Conservation (phyloP, 53 echinoderm and acorn worm species). For the Paelopatides confundens region DNA sequence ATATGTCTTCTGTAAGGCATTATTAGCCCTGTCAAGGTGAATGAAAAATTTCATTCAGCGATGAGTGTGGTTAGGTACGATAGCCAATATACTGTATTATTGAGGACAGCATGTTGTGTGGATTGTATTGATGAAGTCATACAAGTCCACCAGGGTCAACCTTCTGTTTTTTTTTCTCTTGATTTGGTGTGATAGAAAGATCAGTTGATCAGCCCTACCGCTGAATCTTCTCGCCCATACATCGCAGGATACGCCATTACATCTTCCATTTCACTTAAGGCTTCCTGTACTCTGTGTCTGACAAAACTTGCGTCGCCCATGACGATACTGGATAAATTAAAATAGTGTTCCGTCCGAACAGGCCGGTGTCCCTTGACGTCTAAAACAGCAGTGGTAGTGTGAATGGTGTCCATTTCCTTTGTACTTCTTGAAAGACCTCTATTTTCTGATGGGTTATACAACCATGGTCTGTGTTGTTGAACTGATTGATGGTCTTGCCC, state of each 20-base stretch:
- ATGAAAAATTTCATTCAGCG: too few species aligned
- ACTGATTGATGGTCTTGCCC: neutral
- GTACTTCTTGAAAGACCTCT: neutral
- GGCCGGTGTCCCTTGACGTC: neutral
- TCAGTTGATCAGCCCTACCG: neutral
- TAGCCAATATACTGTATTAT: too few species aligned
- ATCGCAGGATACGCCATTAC: constrained; percentile 27
- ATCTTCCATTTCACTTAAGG: constrained; percentile 24
- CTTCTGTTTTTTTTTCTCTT: too few species aligned
- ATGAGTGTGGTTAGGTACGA: too few species aligned
- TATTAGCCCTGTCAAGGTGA: too few species aligned
- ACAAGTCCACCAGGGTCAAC: too few species aligned
- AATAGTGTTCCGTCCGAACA: neutral
- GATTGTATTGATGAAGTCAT: too few species aligned
- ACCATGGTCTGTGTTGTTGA: neutral
- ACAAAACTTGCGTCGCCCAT: constrained; percentile 30
- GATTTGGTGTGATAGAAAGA: neutral
- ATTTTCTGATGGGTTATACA: too few species aligned
- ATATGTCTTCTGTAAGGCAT: too few species aligned
- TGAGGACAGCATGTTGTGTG: too few species aligned
- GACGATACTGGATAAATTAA: neutral
- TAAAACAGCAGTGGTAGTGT: neutral
- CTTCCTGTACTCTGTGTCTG: constrained; percentile 3
- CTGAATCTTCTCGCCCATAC: constrained; percentile 6
- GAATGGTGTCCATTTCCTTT: neutral